phyloP scores from a whole-genome alignment of 2,888 invertebrate genomes.

The Oscheius sp. region DNA sequence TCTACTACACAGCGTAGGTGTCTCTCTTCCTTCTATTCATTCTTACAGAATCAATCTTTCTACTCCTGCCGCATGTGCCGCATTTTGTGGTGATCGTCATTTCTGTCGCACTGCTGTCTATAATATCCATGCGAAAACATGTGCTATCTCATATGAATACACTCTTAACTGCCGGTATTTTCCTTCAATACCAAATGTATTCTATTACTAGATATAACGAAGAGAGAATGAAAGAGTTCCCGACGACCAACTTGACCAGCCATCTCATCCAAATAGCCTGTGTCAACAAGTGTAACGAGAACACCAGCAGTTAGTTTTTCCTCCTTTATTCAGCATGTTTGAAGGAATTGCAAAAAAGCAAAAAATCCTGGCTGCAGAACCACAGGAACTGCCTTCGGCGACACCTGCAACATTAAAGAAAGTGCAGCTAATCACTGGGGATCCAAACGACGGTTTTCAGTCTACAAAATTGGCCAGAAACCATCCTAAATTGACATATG shows the following conservation, averaged over 20 bases:
- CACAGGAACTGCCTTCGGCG: not conserved
- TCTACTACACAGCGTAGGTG: conserved; percentile 62
- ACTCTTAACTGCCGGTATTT: conserved; percentile 53
- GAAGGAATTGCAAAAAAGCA: not conserved
- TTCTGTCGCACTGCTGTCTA: conserved; percentile 68
- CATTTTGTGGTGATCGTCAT: conserved; percentile 62
- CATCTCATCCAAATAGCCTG: conserved; percentile 32
- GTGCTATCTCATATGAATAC: conserved; percentile 63
- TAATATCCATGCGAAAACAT: conserved; percentile 57
- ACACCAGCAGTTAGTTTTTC: not conserved
- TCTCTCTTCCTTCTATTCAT: no score
- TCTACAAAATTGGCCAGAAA: conserved; percentile 4
- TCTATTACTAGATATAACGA: conserved; percentile 19
- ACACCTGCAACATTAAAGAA: conserved; percentile 19
- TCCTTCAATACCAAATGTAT: not conserved
- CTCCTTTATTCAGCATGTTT: not conserved
- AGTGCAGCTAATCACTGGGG: conserved; percentile 30
- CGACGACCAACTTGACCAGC: conserved; percentile 15
- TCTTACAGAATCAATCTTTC: conserved; percentile 53
- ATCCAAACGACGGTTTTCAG: conserved; percentile 43
- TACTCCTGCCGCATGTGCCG: conserved; percentile 63
- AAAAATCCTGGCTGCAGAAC: conserved; percentile 17
- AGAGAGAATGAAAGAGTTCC: conserved; percentile 18
- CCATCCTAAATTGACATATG: not conserved
- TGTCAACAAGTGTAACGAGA: conserved; percentile 29